Conservation (phyloP, 1,140 invertebrate genomes). For the Lycorma delicatula region DNA sequence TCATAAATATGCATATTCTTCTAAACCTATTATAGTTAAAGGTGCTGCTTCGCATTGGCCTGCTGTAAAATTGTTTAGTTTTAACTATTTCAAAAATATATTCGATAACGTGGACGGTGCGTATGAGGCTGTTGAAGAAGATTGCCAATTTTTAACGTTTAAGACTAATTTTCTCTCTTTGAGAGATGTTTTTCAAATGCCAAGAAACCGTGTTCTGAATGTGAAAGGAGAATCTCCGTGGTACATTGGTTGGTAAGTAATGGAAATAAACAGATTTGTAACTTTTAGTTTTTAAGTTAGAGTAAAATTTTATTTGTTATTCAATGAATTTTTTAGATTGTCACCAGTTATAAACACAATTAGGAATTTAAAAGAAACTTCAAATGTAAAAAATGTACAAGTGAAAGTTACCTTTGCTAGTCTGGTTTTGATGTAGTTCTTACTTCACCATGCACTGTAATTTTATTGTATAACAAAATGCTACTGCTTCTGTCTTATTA, state of each 20-base stretch:
- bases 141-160: constrained; percentile 86
- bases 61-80: constrained; percentile 59
- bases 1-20: constrained; percentile 61
- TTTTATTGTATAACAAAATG: no score
- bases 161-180: constrained; percentile 72
- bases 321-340: no score
- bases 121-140: constrained; percentile 57
- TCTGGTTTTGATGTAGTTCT: no score
- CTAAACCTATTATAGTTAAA: constrained; percentile 72
- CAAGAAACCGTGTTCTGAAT: constrained; percentile 51
- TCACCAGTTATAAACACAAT: no score
- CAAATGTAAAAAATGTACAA: no score
- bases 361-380: no score
- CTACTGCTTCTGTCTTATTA: no score
- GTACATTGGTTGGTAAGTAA: constrained; percentile 85
- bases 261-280: constrained; percentile 2
- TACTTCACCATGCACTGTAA: no score
- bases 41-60: constrained; percentile 67
- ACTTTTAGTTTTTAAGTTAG: no score
- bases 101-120: constrained; percentile 57
- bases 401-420: no score
- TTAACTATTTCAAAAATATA: constrained; percentile 64
- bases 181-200: constrained; percentile 71
- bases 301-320: no score
- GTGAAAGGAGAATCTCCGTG: constrained; percentile 56